These are phyloP conservation scores for Octopus sinensis DNA, from an alignment of 1,140 invertebrate species.

Conservation along the genomic window DNA sequence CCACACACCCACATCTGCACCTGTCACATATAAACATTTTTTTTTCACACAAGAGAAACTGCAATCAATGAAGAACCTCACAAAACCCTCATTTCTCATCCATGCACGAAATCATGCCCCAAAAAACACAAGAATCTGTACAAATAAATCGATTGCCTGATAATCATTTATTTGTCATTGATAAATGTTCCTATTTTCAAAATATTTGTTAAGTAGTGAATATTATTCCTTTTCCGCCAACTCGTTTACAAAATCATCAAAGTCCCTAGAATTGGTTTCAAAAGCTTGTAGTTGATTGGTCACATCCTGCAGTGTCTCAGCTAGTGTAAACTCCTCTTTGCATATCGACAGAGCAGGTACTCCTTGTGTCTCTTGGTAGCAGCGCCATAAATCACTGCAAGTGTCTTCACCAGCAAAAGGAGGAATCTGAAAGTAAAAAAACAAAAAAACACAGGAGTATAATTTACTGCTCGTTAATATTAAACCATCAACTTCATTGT, in stretches of 20 bases:
- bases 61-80: not conserved
- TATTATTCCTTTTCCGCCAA: conserved; percentile 3
- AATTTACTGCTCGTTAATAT: too few relatives aligned
- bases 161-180: not conserved
- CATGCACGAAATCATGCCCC: not conserved
- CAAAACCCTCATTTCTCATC: not conserved
- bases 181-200: not conserved
- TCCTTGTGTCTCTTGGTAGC: conserved; percentile 76
- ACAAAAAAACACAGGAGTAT: not conserved
- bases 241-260: conserved; percentile 63
- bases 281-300: conserved; percentile 72
- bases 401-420: conserved; percentile 61
- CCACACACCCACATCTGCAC: too few relatives aligned
- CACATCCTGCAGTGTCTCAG: conserved; percentile 68
- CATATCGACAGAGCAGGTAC: conserved; percentile 71
- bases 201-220: not conserved
- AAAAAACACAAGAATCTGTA: not conserved
- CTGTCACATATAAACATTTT: too few relatives aligned
- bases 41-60: not conserved
- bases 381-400: conserved; percentile 70
- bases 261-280: conserved; percentile 71
- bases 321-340: conserved; percentile 62
- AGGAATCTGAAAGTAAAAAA: conserved; percentile 59
- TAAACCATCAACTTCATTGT: too few relatives aligned
- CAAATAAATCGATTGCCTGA: not conserved